Base-by-base conservation (phyloP, 2,888 invertebrate genomes). In the Rotaria sp. region DNA sequence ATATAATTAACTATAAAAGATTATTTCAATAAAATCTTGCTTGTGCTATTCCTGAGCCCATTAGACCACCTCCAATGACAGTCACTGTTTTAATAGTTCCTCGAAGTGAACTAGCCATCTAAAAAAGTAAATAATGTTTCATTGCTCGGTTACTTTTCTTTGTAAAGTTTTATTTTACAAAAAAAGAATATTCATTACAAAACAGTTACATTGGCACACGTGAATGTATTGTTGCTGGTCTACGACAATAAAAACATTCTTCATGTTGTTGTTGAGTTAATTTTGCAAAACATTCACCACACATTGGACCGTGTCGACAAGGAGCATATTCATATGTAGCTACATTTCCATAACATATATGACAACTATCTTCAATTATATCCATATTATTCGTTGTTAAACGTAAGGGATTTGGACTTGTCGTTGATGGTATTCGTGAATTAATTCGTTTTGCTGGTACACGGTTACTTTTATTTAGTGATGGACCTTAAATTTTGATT, bases 41-140 rank as follows among this genome's bases (percentile, higher is more conserved):
- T 93, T 96, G 96, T 85, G 95, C 95, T 89, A 96, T 96, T 87
- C 96, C 96, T 85, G 95, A 94, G 15, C 96, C 96, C 96, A 96
- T 96, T n/a, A 95, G 92, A 18, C 96, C 96, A 85, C 95, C 94
- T 26, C 96, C 96, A 88, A 96, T 94, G 38, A 96, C 93, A 15
- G 95, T 94, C 59, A 96, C 94, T 92, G 94, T 94, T 91, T 95
- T 94, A 80, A 95, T 94, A 26, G 26, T 10, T 55, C 55, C 7
- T 26, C 1, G 15, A 52, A 52, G 5, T 21, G 52, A 52, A 52
- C 24, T 52, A 21, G 52, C 52, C 52, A 52, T 52, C 52, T 52
- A 15, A 52, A 52, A 52, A 52, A 52, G 52, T 24, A 21, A 52
- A 52, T 21, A 52, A 21, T 52, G 4, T 52, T 52, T 52, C 15